These are phyloP conservation scores for western clawed frog (Xenopus tropicalis) DNA, from an alignment of 2,113 vertebrate genomes.

Conservation along the genomic window DNA sequence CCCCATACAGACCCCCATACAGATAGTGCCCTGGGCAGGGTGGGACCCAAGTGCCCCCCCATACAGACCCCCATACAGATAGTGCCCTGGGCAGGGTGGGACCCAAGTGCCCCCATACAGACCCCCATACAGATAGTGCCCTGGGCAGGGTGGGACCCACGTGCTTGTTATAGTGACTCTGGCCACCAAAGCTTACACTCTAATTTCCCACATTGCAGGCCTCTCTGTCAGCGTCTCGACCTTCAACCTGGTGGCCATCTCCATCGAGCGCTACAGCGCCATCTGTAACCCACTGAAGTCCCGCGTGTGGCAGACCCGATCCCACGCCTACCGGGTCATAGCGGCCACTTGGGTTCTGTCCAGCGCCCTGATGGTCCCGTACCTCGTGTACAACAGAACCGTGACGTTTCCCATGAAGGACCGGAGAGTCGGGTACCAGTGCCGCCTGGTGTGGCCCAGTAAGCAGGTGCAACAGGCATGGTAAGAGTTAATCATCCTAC, in stretches of 20 bases:
- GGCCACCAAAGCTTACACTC: too few relatives aligned
- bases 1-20: too few relatives aligned
- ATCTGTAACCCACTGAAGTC: slow-evolving; percentile 94
- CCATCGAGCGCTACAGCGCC: slow-evolving; percentile 92
- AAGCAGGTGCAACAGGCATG: slow-evolving; percentile 74
- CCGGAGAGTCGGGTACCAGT: slow-evolving; percentile 62
- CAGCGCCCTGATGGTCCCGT: slow-evolving; percentile 86
- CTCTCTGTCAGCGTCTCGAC: slow-evolving; percentile 93
- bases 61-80: too few relatives aligned
- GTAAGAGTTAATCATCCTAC: slow-evolving; percentile 61
- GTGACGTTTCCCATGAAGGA: slow-evolving; percentile 53
- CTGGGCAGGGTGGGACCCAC: too few relatives aligned
- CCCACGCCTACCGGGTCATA: slow-evolving; percentile 89
- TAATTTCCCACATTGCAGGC: slow-evolving; percentile 63
- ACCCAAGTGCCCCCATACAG: too few relatives aligned
- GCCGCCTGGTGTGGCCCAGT: slow-evolving; percentile 77
- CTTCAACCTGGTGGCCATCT: slow-evolving; percentile 91
- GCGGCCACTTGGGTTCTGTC: slow-evolving; percentile 83
- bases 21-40: too few relatives aligned
- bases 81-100: too few relatives aligned
- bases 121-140: too few relatives aligned
- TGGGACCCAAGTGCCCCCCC: too few relatives aligned
- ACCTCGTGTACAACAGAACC: slow-evolving; percentile 76
- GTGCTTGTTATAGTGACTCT: too few relatives aligned
- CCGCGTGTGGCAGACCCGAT: slow-evolving; percentile 90